These are phyloP conservation scores for Drosophila sp. DNA, from an alignment of 1,140 invertebrate genomes.

Conservation along the genomic window DNA sequence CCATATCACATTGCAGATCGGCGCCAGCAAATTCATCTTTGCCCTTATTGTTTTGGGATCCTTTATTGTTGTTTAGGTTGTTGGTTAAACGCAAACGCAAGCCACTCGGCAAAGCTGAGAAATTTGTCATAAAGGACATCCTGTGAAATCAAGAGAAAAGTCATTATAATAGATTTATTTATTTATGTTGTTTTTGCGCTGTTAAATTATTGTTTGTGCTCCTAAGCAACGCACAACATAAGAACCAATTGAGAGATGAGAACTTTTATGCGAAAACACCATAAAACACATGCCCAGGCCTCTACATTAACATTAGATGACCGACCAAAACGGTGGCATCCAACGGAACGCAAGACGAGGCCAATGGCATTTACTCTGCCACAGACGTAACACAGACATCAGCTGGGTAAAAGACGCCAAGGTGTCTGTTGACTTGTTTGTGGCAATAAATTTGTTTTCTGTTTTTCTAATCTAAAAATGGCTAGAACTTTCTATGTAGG, in stretches of 20 bases:
- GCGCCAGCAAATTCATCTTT: conserved; percentile 83
- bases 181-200: no score
- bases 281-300: conserved; percentile 46
- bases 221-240: conserved; percentile 10
- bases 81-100: conserved; percentile 82
- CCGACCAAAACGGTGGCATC: conserved; percentile 55
- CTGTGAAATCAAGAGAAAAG: conserved; percentile 23
- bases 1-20: conserved; percentile 83
- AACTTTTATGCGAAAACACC: conserved; percentile 1
- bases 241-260: conserved; percentile 8
- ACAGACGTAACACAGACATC: conserved; percentile 76
- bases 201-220: background rate
- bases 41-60: conserved; percentile 66
- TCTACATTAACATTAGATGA: conserved; percentile 24
- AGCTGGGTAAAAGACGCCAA: conserved; percentile 28
- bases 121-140: conserved; percentile 88
- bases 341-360: conserved; percentile 22
- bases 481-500: background rate
- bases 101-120: conserved; percentile 86
- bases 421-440: conserved; percentile 5
- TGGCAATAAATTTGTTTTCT: conserved; percentile 5
- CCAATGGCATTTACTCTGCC: conserved; percentile 63
- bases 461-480: conserved; percentile 8
- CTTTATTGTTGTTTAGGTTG: conserved; percentile 42
- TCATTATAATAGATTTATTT: no score